phyloP scores from a whole-genome alignment of 1,140 invertebrate species.

The Drosophila nigrodunni region DNA sequence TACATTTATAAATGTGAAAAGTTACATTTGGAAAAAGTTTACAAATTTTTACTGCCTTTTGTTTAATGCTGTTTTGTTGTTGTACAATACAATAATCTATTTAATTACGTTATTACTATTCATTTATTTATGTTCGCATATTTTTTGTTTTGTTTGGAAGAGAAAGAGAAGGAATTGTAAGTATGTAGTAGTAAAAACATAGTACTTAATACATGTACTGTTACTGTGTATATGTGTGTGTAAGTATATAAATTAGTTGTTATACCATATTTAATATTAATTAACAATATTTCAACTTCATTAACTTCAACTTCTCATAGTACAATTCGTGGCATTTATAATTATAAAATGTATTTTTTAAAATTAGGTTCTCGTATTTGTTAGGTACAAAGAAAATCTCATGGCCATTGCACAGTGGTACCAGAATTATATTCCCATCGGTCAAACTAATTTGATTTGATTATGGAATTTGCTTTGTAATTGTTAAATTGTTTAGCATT shows the following conservation, averaged over 20 bases:
- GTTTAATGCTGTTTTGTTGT: constrained; percentile 37
- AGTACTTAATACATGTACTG: constrained; percentile 32
- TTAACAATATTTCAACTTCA: constrained; percentile 60
- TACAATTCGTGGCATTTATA: constrained; percentile 64
- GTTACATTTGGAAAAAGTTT: constrained; percentile 40
- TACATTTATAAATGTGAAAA: constrained; percentile 70
- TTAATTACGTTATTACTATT: constrained; percentile 39
- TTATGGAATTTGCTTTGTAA: not conserved
- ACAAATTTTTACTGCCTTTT: constrained; percentile 42
- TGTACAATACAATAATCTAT: constrained; percentile 34
- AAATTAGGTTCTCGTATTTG: constrained; percentile 52
- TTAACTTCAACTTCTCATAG: constrained; percentile 45
- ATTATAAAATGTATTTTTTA: constrained; percentile 46
- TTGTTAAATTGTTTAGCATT: not conserved
- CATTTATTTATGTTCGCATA: constrained; percentile 49
- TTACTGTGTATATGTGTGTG: constrained; percentile 11
- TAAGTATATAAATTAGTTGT: constrained; percentile 68
- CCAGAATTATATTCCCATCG: constrained; percentile 27
- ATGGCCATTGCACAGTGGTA: constrained; percentile 55
- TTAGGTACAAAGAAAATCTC: constrained; percentile 77
- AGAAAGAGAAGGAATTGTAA: constrained; percentile 47
- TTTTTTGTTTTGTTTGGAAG: constrained; percentile 50
- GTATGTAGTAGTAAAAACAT: constrained; percentile 58
- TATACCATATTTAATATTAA: constrained; percentile 60
- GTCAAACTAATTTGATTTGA: constrained; percentile 9